Evolutionary conservation across 2,113 vertebrate species (phyloP).

Genomic region (Takifugu flavidus): DNA sequence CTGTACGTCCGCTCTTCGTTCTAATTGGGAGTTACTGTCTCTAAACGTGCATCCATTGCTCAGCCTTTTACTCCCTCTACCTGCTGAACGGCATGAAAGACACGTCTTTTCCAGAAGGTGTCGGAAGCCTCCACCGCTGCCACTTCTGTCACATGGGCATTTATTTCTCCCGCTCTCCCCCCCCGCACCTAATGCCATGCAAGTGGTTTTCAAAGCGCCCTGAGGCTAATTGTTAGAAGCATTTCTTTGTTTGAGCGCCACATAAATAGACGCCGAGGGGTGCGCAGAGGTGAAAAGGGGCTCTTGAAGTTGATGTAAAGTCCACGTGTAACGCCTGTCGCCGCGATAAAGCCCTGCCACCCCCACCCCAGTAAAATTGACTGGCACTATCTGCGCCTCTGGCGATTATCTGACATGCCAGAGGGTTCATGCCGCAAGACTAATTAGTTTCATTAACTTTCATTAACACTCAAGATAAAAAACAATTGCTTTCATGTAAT

Average conservation of each 20-base stretch:
- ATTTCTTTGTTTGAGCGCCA: constrained; percentile 15
- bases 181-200: constrained; percentile 38
- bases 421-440: constrained; percentile 71
- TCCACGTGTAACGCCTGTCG: constrained; percentile 60
- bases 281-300: constrained; percentile 46
- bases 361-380: constrained; percentile 54
- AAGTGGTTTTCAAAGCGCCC: constrained; percentile 7
- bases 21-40: too few species aligned
- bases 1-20: background rate
- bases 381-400: constrained; percentile 69
- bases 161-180: constrained; percentile 22
- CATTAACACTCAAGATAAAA: constrained; percentile 68
- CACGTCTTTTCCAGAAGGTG: constrained; percentile 12
- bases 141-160: constrained; percentile 25
- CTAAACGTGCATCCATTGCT: background rate
- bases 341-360: constrained; percentile 24
- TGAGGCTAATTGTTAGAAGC: constrained; percentile 13
- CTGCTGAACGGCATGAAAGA: constrained; percentile 15
- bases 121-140: constrained; percentile 2
- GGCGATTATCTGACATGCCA: constrained; percentile 72
- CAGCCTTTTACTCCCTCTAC: constrained; percentile 16
- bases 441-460: constrained; percentile 82
- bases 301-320: constrained; percentile 59
- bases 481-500: constrained; percentile 76
- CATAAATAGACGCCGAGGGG: constrained; percentile 45